Evolutionary conservation across 2,113 vertebrate species (phyloP).

Genomic region (Ciconia boyciana): DNA sequence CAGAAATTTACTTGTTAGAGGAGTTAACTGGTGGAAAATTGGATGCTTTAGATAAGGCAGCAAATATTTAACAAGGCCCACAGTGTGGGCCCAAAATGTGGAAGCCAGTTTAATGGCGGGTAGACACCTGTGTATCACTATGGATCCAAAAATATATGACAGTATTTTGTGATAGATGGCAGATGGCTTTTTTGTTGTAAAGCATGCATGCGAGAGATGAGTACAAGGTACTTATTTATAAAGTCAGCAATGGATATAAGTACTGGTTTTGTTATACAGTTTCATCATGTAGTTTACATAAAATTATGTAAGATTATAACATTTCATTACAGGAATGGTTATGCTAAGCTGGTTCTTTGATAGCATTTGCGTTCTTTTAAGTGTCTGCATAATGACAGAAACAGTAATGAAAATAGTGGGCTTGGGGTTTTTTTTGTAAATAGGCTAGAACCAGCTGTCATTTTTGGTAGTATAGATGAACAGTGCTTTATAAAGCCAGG

Average conservation of each 20-base stretch:
- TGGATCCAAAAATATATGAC: neutral
- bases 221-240: constrained; percentile 5
- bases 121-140: neutral
- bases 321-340: constrained; percentile 8
- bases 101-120: neutral
- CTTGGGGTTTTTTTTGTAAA: neutral
- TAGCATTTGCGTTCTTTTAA: constrained; percentile 10
- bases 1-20: neutral
- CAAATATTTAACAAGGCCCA: neutral
- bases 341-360: constrained; percentile 22
- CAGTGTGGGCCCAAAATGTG: neutral
- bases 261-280: neutral
- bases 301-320: constrained; percentile 18
- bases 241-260: neutral
- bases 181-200: constrained; percentile 29
- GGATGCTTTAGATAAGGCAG: neutral
- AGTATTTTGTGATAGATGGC: constrained; percentile 13
- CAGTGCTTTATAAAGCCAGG: constrained; percentile 26
- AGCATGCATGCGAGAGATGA: neutral
- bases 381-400: constrained; percentile 2
- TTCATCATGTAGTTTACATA: constrained; percentile 25
- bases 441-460: constrained; percentile 13
- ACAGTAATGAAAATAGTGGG: constrained; percentile 21
- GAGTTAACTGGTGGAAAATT: neutral
- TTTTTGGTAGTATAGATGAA: constrained; percentile 36